These are phyloP conservation scores for Tichodroma muraria DNA, from an alignment of 2,113 vertebrate species.

Conservation along the genomic window DNA sequence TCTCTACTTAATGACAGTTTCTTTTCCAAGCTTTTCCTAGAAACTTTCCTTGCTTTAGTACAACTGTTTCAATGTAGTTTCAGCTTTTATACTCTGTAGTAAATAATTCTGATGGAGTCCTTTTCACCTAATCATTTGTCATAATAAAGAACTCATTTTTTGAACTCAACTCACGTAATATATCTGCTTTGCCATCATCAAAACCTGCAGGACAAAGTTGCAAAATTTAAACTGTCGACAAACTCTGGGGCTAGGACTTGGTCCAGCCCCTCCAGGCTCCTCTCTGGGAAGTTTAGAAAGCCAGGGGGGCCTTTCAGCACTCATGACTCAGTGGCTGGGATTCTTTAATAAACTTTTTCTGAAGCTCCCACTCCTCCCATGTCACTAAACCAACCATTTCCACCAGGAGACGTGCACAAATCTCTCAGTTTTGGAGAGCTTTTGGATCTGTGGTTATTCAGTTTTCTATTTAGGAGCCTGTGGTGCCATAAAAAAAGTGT, in stretches of 20 bases:
- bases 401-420: neutral
- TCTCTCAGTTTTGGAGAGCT: neutral
- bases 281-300: neutral
- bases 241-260: neutral
- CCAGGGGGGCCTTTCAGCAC: neutral
- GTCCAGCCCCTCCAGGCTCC: neutral
- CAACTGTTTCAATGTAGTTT: neutral
- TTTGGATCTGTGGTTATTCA: neutral
- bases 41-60: neutral
- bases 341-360: neutral
- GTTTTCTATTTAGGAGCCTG: neutral
- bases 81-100: neutral
- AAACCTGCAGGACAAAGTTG: neutral
- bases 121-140: neutral
- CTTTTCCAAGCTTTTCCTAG: no score
- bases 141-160: neutral
- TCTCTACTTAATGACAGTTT: neutral
- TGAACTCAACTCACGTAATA: no score
- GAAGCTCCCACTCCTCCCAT: neutral
- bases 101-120: neutral
- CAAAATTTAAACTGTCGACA: neutral
- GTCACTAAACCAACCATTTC: neutral
- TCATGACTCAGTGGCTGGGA: neutral
- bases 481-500: neutral
- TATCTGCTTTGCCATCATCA: neutral